Percentiles rank a stretch among this genome's conserved stretches.
These are phyloP conservation scores for Lepus timidus DNA, from an alignment of 2,113 vertebrate species.

Conservation along the genomic window DNA sequence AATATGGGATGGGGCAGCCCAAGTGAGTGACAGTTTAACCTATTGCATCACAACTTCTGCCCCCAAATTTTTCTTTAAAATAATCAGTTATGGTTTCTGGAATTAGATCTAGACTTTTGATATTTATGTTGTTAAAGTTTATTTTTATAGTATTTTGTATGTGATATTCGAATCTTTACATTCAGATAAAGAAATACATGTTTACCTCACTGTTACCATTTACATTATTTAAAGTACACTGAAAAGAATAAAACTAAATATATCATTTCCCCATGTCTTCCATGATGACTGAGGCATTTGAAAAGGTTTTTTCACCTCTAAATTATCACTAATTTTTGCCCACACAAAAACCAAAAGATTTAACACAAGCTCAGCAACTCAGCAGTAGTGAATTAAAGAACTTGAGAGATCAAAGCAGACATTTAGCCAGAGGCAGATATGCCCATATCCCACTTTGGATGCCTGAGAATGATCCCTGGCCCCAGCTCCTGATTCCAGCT, in stretches of 20 bases:
- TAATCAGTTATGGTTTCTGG: neutral
- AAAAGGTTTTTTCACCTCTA: neutral
- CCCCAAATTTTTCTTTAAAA: neutral
- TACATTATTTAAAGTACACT: neutral
- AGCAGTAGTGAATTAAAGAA: neutral
- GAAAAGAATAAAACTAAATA: constrained; percentile 32
- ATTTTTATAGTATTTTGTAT: neutral
- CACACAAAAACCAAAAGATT: neutral
- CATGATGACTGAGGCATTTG: neutral
- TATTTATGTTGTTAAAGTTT: neutral
- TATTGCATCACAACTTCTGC: no score
- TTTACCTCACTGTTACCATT: neutral
- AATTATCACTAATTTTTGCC: neutral
- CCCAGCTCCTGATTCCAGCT: no score
- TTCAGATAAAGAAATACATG: neutral
- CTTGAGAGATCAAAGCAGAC: no score
- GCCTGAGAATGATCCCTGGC: no score
- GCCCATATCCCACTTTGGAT: no score
- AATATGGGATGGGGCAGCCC: no score
- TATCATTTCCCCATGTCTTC: neutral
- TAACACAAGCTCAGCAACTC: neutral
- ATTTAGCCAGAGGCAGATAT: no score
- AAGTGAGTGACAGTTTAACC: no score
- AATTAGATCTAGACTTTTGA: neutral
- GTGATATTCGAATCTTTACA: neutral